These are phyloP conservation scores for Barypeithes pellucidus DNA, from an alignment of 2,888 invertebrate genomes.

Conservation along the genomic window DNA sequence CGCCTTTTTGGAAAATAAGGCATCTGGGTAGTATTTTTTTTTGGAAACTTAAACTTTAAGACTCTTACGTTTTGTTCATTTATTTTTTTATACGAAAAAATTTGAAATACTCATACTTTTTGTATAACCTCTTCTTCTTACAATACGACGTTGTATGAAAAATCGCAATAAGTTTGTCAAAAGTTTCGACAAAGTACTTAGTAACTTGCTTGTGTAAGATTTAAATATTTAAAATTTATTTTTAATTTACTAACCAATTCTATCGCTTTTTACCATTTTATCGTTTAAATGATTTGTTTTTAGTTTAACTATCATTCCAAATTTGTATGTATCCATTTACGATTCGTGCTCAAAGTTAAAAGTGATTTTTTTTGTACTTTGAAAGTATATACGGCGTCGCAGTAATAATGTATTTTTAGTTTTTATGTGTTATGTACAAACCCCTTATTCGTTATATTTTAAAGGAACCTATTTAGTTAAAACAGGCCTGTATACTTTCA, in stretches of 20 bases:
- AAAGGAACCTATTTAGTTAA: not conserved
- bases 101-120: slow-evolving; percentile 34
- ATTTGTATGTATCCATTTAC: slow-evolving; percentile 33
- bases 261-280: slow-evolving; percentile 18
- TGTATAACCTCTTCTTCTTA: slow-evolving; percentile 23
- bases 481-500: slow-evolving; percentile 37
- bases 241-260: slow-evolving; percentile 37
- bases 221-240: slow-evolving; percentile 28
- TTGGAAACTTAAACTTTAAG: slow-evolving; percentile 7
- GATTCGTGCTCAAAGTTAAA: slow-evolving; percentile 35
- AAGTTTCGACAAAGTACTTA: slow-evolving; percentile 27
- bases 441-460: not conserved
- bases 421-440: not conserved
- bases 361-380: slow-evolving; percentile 37
- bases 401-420: not conserved
- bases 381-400: slow-evolving; percentile 24
- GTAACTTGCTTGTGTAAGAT: slow-evolving; percentile 42
- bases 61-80: not conserved
- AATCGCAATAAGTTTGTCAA: slow-evolving; percentile 35
- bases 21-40: not conserved
- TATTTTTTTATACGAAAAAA: not conserved
- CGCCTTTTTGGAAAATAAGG: not conserved
- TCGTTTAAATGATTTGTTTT: slow-evolving; percentile 8
- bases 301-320: slow-evolving; percentile 36
- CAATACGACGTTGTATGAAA: slow-evolving; percentile 22